Evolutionary conservation across 2,888 invertebrate genomes (phyloP).

Genomic region (Sminthurides aquaticus): DNA sequence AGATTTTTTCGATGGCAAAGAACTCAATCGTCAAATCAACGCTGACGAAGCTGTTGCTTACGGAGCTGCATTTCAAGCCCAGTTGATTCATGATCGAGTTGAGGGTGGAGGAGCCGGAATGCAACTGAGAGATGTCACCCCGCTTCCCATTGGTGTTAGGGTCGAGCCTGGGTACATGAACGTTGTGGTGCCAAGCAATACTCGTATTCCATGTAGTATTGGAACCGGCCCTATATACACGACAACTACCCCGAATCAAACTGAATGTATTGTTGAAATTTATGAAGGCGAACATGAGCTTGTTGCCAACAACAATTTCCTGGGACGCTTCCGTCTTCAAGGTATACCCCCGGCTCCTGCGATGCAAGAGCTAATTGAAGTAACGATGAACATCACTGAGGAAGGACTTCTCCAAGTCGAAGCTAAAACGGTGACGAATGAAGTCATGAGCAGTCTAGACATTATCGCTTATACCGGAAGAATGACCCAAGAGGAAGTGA

Average conservation of each 20-base stretch:
- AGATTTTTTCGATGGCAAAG: constrained; percentile 67
- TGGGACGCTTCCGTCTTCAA: not conserved
- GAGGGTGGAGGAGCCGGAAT: not conserved
- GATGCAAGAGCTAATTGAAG: not conserved
- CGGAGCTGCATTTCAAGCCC: constrained; percentile 67
- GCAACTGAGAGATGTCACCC: not conserved
- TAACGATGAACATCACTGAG: not conserved
- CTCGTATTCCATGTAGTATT: not conserved
- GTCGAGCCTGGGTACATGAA: not conserved
- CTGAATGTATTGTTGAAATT: not conserved
- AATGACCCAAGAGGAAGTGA: not conserved
- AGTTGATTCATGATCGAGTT: constrained; percentile 51
- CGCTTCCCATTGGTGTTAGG: not conserved
- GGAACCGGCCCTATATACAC: not conserved
- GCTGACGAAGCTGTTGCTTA: constrained; percentile 76
- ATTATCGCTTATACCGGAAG: not conserved
- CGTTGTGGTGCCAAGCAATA: not conserved
- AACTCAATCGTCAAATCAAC: constrained; percentile 65
- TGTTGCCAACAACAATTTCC: not conserved
- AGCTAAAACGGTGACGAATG: not conserved
- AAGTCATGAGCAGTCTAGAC: not conserved
- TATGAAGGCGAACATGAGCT: not conserved
- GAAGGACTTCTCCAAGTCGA: not conserved
- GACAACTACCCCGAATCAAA: not conserved
- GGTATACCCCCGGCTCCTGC: not conserved